A percentile compares a stretch with the other conserved stretches of the same genome.
Conservation (phyloP, 2,888 invertebrate genomes). For the Brachypalpus laphriformis region DNA sequence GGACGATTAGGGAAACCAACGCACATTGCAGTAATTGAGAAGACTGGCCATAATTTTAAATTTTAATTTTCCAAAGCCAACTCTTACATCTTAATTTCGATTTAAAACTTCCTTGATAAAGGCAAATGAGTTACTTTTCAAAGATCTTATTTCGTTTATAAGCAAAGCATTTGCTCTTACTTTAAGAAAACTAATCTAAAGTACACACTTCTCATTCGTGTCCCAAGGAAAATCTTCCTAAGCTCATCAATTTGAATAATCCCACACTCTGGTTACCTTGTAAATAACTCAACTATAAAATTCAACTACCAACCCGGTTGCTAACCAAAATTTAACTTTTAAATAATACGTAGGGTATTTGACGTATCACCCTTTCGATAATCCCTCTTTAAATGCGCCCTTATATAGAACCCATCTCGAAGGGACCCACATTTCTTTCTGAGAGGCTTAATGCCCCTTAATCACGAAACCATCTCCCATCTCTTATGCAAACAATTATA, state of each 20-base stretch:
- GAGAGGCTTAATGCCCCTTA: constrained; percentile 31
- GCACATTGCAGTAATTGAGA: neutral
- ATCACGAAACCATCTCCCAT: constrained; percentile 46
- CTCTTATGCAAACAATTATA: constrained; percentile 60
- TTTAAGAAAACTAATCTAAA: neutral
- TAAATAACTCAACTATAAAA: constrained; percentile 5
- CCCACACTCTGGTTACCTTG: neutral
- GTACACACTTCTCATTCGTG: neutral
- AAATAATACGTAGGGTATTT: constrained; percentile 11
- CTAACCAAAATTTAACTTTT: neutral
- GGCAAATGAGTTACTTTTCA: neutral
- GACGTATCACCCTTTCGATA: constrained; percentile 35
- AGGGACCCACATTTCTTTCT: constrained; percentile 11
- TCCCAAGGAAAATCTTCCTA: neutral
- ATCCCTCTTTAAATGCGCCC: constrained; percentile 13
- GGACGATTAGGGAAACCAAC: no score
- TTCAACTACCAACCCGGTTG: neutral
- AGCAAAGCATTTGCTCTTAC: neutral
- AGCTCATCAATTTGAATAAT: constrained; percentile 25
- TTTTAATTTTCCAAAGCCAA: no score
- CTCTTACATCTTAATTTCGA: no score
- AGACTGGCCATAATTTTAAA: no score
- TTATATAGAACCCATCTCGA: neutral
- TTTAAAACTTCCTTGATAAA: neutral
- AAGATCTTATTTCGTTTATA: neutral